A percentile compares a stretch with the other conserved stretches of the same genome.
Evolutionary conservation across 2,113 vertebrate species (phyloP).

Genomic region (Gila orcuttii): DNA sequence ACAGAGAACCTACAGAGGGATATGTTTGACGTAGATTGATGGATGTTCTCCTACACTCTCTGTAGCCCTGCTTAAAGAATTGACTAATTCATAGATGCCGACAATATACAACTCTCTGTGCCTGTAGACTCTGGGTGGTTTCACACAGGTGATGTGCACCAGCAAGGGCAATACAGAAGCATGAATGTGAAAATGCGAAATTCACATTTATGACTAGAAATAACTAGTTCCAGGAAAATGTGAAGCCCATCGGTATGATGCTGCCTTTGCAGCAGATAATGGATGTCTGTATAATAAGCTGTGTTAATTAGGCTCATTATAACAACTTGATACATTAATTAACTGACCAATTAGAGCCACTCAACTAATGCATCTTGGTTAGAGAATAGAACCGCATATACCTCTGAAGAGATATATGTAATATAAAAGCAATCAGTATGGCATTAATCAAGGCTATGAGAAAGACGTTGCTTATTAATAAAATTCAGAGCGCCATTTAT

Average conservation of each 20-base stretch:
- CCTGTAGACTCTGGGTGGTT: not conserved
- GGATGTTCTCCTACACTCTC: conserved; percentile 60
- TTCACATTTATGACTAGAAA: not conserved
- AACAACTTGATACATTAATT: conserved; percentile 27
- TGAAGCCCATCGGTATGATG: not conserved
- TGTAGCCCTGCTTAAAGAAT: conserved; percentile 52
- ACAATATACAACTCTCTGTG: conserved; percentile 5
- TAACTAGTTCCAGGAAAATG: conserved; percentile 9
- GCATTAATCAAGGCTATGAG: not conserved
- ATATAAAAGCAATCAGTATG: not conserved
- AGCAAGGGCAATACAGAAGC: conserved; percentile 1
- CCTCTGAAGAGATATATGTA: conserved; percentile 15
- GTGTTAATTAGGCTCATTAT: conserved; percentile 33
- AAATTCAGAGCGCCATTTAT: not conserved
- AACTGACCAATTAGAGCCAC: conserved; percentile 26
- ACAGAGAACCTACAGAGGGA: conserved; percentile 57
- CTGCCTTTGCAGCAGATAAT: conserved; percentile 18
- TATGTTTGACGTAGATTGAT: conserved; percentile 63
- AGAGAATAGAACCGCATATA: not conserved
- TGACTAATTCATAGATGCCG: conserved; percentile 3
- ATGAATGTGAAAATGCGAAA: not conserved
- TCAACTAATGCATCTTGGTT: conserved; percentile 7
- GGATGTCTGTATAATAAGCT: conserved; percentile 24
- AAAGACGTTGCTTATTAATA: conserved; percentile 34
- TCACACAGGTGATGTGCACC: not conserved